Conservation (phyloP, 2,113 vertebrate genomes). For the Eurypyga helias region DNA sequence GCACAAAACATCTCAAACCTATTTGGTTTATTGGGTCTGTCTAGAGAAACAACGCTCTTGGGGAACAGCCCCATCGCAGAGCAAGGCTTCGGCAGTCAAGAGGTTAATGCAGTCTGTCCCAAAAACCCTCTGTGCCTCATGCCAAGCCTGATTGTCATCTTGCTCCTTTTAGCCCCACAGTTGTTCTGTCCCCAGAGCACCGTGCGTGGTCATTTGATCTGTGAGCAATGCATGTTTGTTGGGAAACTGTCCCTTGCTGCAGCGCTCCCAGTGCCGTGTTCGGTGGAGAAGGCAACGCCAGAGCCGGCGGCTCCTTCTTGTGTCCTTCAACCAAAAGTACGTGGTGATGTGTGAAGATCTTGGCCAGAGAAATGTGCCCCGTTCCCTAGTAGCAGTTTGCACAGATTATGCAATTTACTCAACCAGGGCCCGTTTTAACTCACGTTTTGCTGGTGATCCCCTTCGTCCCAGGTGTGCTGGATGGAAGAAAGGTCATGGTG, state of each 20-base stretch:
- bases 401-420: background rate
- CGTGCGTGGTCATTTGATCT: background rate
- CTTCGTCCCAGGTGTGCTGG: background rate
- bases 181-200: background rate
- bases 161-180: background rate
- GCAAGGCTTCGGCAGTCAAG: background rate
- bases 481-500: background rate
- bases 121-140: background rate
- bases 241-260: background rate
- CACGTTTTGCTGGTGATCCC: background rate
- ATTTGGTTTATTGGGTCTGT: background rate
- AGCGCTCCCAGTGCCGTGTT: background rate
- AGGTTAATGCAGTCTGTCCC: background rate
- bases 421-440: background rate
- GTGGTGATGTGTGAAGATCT: background rate
- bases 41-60: background rate
- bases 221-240: rapidly evolving
- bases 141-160: background rate
- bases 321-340: background rate
- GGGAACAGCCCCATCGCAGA: background rate
- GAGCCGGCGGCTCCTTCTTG: background rate
- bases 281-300: background rate
- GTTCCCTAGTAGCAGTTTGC: rapidly evolving
- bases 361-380: background rate
- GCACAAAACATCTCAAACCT: background rate